phyloP scores from a whole-genome alignment of 2,113 vertebrate genomes.

The Lucifuga dentata region DNA sequence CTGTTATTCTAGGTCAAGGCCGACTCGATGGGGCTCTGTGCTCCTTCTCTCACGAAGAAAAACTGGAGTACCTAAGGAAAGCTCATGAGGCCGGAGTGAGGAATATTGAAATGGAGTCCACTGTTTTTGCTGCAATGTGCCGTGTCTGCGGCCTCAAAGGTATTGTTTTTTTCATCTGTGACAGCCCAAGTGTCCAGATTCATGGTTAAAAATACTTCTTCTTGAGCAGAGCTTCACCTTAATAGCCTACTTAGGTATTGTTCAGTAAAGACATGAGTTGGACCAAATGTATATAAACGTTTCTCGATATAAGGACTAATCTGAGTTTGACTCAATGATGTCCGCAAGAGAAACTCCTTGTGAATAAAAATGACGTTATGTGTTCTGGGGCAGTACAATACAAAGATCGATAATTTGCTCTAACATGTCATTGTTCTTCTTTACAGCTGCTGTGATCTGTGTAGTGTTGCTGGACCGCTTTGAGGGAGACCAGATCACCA shows the following conservation, averaged over 20 bases:
- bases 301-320: neutral
- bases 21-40: constrained; percentile 88
- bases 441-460: constrained; percentile 89
- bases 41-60: constrained; percentile 89
- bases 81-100: constrained; percentile 83
- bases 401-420: neutral
- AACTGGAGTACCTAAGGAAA: constrained; percentile 87
- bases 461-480: constrained; percentile 88
- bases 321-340: neutral
- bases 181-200: no score
- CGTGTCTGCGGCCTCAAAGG: constrained; percentile 88
- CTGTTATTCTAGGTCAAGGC: constrained; percentile 83
- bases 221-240: no score
- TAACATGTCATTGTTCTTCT: constrained; percentile 6
- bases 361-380: no score
- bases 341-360: neutral
- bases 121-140: constrained; percentile 90
- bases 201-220: no score
- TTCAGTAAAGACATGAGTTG: neutral
- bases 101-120: constrained; percentile 93
- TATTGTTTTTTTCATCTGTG: constrained; percentile 25
- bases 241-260: neutral
- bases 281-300: neutral
- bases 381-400: neutral
- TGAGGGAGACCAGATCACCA: constrained; percentile 89